These are phyloP conservation scores for Oreochromis aureus DNA, from an alignment of 2,113 vertebrate species.

Conservation along the genomic window DNA sequence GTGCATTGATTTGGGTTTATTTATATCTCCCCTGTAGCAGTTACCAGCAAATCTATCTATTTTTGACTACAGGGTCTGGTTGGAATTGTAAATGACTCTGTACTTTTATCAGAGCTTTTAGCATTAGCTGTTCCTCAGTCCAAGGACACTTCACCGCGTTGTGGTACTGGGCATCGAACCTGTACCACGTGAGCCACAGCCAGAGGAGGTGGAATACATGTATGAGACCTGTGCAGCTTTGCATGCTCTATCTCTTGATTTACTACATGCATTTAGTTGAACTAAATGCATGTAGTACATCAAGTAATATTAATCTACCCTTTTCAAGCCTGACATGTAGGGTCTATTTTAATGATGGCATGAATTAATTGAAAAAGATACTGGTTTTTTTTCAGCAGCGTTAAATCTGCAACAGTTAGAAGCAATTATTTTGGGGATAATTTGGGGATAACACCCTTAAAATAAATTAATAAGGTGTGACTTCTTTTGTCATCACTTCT, in stretches of 20 bases:
- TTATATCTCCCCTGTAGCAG: not conserved
- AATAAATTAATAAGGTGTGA: not conserved
- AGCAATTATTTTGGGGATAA: not conserved
- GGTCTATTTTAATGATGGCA: not conserved
- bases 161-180: not conserved
- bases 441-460: not conserved
- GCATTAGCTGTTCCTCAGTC: not conserved
- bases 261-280: not conserved
- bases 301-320: not conserved
- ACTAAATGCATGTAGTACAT: not conserved
- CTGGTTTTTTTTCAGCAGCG: not conserved
- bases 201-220: not conserved
- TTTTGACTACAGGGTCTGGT: not conserved
- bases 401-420: not conserved
- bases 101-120: not conserved
- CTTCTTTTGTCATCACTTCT: not conserved
- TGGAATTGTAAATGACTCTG: not conserved
- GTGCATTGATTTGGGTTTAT: constrained; percentile 2
- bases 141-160: not conserved
- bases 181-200: not conserved
- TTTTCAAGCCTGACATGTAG: not conserved
- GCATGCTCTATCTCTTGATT: not conserved
- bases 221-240: not conserved
- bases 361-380: not conserved
- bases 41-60: not conserved